Conservation (phyloP, 2,888 invertebrate genomes). For the Cephus nigrinus region DNA sequence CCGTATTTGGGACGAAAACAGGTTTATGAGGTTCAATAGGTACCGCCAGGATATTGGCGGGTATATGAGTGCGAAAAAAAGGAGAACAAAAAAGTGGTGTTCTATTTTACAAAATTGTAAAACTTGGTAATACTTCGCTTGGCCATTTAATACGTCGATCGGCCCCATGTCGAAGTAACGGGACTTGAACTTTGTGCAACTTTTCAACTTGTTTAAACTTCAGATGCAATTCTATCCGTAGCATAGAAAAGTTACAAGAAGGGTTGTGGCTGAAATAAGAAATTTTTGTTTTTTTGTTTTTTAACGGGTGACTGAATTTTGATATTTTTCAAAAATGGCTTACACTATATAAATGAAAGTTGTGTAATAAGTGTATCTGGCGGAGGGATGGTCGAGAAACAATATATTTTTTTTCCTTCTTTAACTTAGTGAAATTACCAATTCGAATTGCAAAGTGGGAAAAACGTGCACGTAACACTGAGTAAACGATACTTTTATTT, state of each 20-base stretch:
- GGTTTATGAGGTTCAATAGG: neutral
- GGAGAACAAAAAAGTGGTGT: neutral
- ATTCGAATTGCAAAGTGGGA: too few relatives aligned
- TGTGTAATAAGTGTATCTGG: too few relatives aligned
- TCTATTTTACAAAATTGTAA: conserved; percentile 24
- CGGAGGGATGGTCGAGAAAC: too few relatives aligned
- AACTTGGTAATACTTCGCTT: conserved; percentile 30
- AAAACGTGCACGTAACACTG: too few relatives aligned
- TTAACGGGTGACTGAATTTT: too few relatives aligned
- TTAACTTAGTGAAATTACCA: too few relatives aligned
- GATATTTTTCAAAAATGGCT: too few relatives aligned
- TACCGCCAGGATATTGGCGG: neutral
- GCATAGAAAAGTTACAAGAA: conserved; percentile 22
- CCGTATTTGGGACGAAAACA: neutral
- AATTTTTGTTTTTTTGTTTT: neutral
- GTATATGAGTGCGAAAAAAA: neutral
- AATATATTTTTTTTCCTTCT: too few relatives aligned
- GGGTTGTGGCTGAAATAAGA: neutral
- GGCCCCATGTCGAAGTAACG: conserved; percentile 25
- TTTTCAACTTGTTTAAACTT: conserved; percentile 47
- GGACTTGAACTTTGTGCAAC: conserved; percentile 29
- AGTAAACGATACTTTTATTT: too few relatives aligned
- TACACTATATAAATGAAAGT: too few relatives aligned
- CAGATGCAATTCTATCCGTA: conserved; percentile 38
- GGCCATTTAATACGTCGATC: conserved; percentile 19